A percentile compares a stretch with the other conserved stretches of the same genome.
Conservation (phyloP, 2,888 invertebrate species). For the Leptinotarsa juncta region DNA sequence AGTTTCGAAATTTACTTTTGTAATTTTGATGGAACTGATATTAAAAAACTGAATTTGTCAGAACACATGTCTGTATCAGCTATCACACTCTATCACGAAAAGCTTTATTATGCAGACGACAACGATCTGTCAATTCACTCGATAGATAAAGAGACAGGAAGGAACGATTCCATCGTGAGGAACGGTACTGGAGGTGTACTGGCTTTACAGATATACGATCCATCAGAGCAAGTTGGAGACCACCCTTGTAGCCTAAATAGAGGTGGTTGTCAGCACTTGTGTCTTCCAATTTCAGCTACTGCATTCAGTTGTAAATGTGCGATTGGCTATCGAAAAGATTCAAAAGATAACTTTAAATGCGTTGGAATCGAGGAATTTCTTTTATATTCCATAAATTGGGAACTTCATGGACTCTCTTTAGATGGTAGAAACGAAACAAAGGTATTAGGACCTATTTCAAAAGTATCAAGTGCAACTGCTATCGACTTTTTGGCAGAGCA, state of each 20-base stretch:
- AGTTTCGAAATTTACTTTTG: constrained; percentile 69
- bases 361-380: constrained; percentile 76
- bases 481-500: constrained; percentile 76
- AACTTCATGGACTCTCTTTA: constrained; percentile 76
- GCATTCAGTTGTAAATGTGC: constrained; percentile 80
- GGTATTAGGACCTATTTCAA: constrained; percentile 77
- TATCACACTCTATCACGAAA: constrained; percentile 74
- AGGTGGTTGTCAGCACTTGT: constrained; percentile 78
- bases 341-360: constrained; percentile 67
- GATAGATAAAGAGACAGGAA: constrained; percentile 72
- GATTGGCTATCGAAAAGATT: constrained; percentile 71
- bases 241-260: constrained; percentile 71
- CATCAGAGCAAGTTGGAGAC: constrained; percentile 71
- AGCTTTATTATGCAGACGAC: constrained; percentile 79
- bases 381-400: constrained; percentile 82
- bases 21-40: constrained; percentile 54
- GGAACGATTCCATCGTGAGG: constrained; percentile 65
- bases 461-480: constrained; percentile 80
- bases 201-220: constrained; percentile 79
- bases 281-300: constrained; percentile 73
- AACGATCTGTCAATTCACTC: constrained; percentile 73
- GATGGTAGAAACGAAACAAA: constrained; percentile 63
- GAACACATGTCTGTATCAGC: constrained; percentile 70
- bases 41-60: constrained; percentile 57
- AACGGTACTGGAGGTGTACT: constrained; percentile 68